These are phyloP conservation scores for Cherax destructor DNA, from an alignment of 1,140 invertebrate genomes.

Conservation along the genomic window DNA sequence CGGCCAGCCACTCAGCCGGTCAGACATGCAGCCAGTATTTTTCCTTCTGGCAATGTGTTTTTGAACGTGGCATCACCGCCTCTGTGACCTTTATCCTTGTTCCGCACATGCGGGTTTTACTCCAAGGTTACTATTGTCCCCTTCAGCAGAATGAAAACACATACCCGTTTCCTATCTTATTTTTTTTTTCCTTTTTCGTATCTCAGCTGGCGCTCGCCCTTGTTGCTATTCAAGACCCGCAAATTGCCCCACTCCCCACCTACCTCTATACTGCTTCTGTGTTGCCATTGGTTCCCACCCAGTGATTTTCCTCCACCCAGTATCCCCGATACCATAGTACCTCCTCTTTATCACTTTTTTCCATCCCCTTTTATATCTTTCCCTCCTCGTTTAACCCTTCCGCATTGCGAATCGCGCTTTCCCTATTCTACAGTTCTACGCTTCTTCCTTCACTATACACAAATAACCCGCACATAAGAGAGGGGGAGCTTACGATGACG, in stretches of 20 bases:
- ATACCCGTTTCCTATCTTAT: background rate
- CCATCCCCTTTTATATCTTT: slow-evolving; percentile 17
- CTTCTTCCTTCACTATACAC: too few species aligned
- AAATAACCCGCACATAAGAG: too few species aligned
- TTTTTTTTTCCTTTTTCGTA: background rate
- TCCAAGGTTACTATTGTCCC: background rate
- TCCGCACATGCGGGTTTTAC: background rate
- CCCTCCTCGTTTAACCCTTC: slow-evolving; percentile 1
- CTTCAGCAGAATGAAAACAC: background rate
- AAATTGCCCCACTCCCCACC: background rate
- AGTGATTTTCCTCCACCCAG: too few species aligned
- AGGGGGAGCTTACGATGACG: too few species aligned
- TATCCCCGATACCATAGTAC: too few species aligned
- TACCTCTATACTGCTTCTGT: too few species aligned
- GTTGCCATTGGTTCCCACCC: too few species aligned
- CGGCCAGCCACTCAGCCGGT: background rate
- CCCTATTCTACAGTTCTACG: background rate
- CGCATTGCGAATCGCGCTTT: too few species aligned
- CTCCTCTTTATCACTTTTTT: background rate
- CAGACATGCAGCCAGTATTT: too few species aligned
- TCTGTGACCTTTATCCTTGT: background rate
- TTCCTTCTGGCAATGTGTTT: too few species aligned
- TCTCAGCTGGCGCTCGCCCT: background rate
- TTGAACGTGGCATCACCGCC: background rate
- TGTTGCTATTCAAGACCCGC: background rate